Evolutionary conservation across 2,888 invertebrate species (phyloP).

Genomic region (Temnothorax ravouxi): DNA sequence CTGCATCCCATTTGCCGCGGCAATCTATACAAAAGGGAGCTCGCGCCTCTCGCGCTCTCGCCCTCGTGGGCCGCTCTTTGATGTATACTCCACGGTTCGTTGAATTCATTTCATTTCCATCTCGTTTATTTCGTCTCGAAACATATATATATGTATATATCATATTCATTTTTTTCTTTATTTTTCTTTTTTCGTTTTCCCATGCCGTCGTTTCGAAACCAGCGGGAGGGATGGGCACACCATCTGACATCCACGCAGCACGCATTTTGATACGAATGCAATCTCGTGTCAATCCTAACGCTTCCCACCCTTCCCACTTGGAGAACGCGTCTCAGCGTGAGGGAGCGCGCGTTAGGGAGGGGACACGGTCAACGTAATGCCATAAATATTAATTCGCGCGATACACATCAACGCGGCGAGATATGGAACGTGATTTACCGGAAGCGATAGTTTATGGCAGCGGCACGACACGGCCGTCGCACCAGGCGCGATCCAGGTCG

Average conservation of each 20-base stretch:
- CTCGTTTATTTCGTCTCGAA: slow-evolving; percentile 68
- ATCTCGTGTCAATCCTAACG: slow-evolving; percentile 59
- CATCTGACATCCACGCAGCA: slow-evolving; percentile 56
- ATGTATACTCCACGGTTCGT: slow-evolving; percentile 54
- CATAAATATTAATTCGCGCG: slow-evolving; percentile 57
- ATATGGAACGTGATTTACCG: slow-evolving; percentile 57
- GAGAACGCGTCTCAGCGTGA: slow-evolving; percentile 27
- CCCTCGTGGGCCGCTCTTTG: slow-evolving; percentile 32
- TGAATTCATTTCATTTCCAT: slow-evolving; percentile 71
- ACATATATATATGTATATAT: too few species aligned
- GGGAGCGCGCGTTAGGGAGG: slow-evolving; percentile 7
- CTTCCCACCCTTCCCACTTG: neutral
- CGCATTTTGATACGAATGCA: slow-evolving; percentile 67
- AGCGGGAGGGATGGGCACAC: neutral
- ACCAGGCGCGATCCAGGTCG: slow-evolving; percentile 38
- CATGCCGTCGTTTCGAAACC: slow-evolving; percentile 54
- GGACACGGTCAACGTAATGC: slow-evolving; percentile 34
- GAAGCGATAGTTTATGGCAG: slow-evolving; percentile 59
- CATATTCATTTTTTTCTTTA: slow-evolving; percentile 35
- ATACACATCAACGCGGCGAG: slow-evolving; percentile 46
- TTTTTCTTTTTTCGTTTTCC: slow-evolving; percentile 26
- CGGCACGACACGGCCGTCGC: slow-evolving; percentile 33
- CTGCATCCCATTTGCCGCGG: slow-evolving; percentile 57
- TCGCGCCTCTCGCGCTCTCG: slow-evolving; percentile 18
- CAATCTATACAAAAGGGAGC: slow-evolving; percentile 50